Conservation (phyloP, 2,888 invertebrate species). For the Microchrysa polita region DNA sequence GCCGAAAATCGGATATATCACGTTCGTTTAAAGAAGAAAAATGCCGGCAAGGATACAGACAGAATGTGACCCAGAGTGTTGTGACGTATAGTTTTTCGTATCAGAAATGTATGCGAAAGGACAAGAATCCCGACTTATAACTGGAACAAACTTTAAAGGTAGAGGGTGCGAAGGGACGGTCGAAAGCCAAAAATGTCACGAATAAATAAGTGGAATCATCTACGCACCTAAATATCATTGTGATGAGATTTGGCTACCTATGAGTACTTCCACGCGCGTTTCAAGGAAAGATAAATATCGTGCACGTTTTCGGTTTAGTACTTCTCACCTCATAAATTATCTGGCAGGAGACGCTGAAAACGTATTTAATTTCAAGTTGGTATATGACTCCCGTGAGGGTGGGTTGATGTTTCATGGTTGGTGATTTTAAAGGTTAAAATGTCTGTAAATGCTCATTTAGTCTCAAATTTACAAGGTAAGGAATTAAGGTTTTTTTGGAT, state of each 20-base stretch:
- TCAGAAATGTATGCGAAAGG: conserved; percentile 22
- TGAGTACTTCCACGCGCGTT: conserved; percentile 12
- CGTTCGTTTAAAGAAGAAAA: conserved; percentile 34
- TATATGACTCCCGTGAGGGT: too few species aligned
- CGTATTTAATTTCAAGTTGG: too few species aligned
- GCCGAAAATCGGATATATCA: conserved; percentile 30
- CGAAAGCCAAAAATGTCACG: conserved; percentile 38
- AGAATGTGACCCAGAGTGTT: neutral
- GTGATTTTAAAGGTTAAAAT: too few species aligned
- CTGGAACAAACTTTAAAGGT: neutral
- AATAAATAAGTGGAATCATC: conserved; percentile 48
- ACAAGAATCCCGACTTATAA: neutral
- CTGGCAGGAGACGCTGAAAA: conserved; percentile 7
- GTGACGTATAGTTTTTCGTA: conserved; percentile 11
- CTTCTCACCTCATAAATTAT: conserved; percentile 50
- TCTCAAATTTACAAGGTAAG: too few species aligned
- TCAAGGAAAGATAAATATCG: conserved; percentile 47
- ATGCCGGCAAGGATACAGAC: neutral
- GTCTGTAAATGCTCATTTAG: too few species aligned
- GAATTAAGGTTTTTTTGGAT: too few species aligned
- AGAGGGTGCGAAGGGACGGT: neutral
- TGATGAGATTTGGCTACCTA: conserved; percentile 47
- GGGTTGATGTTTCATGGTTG: too few species aligned
- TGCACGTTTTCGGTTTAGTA: conserved; percentile 48
- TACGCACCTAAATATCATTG: conserved; percentile 25